These are phyloP conservation scores for Chironomus tentans DNA, from an alignment of 2,888 invertebrate genomes.

Conservation along the genomic window DNA sequence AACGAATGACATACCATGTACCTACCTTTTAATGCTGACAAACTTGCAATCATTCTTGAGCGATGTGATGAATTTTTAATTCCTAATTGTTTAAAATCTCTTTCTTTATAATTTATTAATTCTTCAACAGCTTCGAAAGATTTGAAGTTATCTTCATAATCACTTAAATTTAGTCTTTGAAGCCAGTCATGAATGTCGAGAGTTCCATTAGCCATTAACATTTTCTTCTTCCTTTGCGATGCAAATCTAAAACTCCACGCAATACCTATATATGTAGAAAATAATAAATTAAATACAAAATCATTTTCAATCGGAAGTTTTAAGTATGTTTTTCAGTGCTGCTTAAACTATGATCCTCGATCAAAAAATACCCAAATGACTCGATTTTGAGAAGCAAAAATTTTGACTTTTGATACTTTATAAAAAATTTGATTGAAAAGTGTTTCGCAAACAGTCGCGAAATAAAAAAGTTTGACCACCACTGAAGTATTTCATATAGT, in stretches of 20 bases:
- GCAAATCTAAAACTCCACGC: constrained; percentile 45
- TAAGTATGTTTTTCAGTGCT: no score
- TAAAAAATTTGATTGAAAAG: no score
- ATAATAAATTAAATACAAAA: neutral
- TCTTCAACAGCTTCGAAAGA: constrained; percentile 51
- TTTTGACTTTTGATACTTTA: no score
- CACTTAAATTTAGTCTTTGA: constrained; percentile 48
- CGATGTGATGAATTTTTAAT: constrained; percentile 54
- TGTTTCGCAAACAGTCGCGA: no score
- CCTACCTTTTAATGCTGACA: constrained; percentile 45
- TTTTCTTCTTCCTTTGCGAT: constrained; percentile 35
- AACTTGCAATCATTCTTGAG: constrained; percentile 53
- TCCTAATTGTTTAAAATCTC: constrained; percentile 51
- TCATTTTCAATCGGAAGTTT: neutral
- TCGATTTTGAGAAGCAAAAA: no score
- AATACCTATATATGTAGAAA: constrained; percentile 36
- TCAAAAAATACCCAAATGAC: no score
- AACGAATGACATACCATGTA: neutral
- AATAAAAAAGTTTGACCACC: no score
- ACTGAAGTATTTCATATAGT: no score
- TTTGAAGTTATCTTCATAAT: constrained; percentile 46
- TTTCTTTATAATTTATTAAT: constrained; percentile 47
- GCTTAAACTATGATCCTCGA: no score
- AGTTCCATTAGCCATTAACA: constrained; percentile 37
- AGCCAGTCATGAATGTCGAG: constrained; percentile 52